Evolutionary conservation across 2,888 invertebrate species (phyloP).

Genomic region (Dicyrtomina minuta): DNA sequence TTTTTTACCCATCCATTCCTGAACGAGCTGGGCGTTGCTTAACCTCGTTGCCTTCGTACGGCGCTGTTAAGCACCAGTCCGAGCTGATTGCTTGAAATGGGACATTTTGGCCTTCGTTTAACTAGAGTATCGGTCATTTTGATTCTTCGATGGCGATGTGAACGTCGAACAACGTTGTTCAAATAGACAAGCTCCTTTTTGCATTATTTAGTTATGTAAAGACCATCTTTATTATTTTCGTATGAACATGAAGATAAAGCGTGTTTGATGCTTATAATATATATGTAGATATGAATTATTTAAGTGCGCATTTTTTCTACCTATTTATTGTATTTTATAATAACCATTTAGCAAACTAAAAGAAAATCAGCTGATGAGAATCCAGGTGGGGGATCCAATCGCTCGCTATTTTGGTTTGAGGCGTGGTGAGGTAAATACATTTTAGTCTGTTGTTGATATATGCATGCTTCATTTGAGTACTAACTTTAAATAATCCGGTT

Average conservation of each 20-base stretch:
- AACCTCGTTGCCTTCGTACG: no score
- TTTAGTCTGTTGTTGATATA: no score
- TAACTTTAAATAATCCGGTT: no score
- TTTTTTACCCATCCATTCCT: no score
- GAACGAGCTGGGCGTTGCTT: no score
- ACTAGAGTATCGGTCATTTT: not conserved
- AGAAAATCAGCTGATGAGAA: conserved; percentile 98
- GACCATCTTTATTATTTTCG: not conserved
- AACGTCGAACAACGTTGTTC: not conserved
- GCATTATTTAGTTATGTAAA: not conserved
- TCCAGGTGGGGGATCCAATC: conserved; percentile 97
- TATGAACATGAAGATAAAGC: not conserved
- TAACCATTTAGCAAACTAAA: conserved; percentile 88
- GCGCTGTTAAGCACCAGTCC: no score
- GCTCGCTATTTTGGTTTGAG: conserved; percentile 97
- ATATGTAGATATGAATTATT: not conserved
- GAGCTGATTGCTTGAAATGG: no score
- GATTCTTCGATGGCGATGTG: not conserved
- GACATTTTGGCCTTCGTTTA: no score
- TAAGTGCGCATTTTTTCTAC: not conserved
- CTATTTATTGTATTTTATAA: not conserved
- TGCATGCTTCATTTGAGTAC: no score
- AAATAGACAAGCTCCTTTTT: not conserved
- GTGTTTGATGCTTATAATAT: not conserved
- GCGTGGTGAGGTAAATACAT: conserved; percentile 79